Percentiles rank a stretch among this genome's conserved stretches.
Conservation (phyloP, 2,888 invertebrate species). For the Synergus umbraculus region DNA sequence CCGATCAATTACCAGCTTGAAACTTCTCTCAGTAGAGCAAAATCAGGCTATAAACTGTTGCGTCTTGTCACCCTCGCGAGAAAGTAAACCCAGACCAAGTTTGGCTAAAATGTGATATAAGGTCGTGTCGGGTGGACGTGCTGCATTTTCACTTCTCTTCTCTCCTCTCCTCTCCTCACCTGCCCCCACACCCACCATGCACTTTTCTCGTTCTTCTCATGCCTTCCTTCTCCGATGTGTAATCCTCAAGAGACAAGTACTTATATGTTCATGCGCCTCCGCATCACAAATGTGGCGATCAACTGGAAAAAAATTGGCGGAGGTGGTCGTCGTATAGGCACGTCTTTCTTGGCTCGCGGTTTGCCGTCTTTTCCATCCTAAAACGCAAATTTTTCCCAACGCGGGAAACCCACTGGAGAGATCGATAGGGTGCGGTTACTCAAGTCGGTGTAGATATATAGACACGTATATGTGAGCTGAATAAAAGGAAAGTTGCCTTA, state of each 20-base stretch:
- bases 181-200: conserved; percentile 42
- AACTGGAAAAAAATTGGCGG: conserved; percentile 31
- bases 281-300: conserved; percentile 48
- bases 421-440: conserved; percentile 40
- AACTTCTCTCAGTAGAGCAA: neutral
- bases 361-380: conserved; percentile 28
- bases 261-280: conserved; percentile 64
- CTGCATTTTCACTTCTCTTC: conserved; percentile 37
- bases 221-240: conserved; percentile 43
- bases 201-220: conserved; percentile 9
- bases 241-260: conserved; percentile 56
- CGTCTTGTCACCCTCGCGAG: conserved; percentile 48
- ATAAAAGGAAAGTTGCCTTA: conserved; percentile 32
- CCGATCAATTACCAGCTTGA: conserved; percentile 21
- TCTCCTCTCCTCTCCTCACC: conserved; percentile 28
- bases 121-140: conserved; percentile 45
- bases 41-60: conserved; percentile 28
- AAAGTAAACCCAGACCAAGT: conserved; percentile 60
- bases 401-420: conserved; percentile 34
- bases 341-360: conserved; percentile 5
- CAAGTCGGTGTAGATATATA: conserved; percentile 33
- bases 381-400: conserved; percentile 39
- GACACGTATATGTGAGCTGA: conserved; percentile 22
- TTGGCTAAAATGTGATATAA: conserved; percentile 57
- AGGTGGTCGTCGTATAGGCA: conserved; percentile 8